Evolutionary conservation across 30 jellyfish, hydroid and myxozoan species (phyloP).

Genomic region (Cassiopea xamachana): DNA sequence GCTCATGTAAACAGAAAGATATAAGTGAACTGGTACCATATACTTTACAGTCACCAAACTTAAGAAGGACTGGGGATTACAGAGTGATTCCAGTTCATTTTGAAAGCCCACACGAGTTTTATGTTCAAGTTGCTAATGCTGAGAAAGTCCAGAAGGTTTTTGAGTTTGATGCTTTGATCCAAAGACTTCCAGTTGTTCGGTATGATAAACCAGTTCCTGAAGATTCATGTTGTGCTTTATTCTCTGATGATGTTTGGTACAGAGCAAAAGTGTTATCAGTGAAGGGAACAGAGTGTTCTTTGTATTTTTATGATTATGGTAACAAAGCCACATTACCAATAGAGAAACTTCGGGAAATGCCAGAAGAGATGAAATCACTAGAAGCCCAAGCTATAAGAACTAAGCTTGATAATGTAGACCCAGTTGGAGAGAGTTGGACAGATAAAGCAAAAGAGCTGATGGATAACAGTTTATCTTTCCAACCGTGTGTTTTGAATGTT

Average conservation of each 20-base stretch:
- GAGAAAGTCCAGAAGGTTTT: conserved; percentile 31
- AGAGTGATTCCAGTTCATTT: conserved; percentile 58
- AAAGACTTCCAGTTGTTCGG: background rate
- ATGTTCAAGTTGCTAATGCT: conserved; percentile 52
- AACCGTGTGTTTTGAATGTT: conserved; percentile 19
- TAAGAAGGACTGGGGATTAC: background rate
- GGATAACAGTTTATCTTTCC: conserved; percentile 34
- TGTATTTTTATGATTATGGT: conserved; percentile 52
- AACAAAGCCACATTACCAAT: conserved; percentile 9
- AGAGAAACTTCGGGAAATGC: conserved; percentile 52
- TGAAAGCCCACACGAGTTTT: conserved; percentile 48
- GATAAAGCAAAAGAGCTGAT: conserved; percentile 15
- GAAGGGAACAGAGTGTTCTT: conserved; percentile 9
- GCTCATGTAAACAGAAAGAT: background rate
- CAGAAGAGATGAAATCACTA: conserved; percentile 60
- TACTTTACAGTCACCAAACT: background rate
- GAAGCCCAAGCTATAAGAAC: conserved; percentile 76
- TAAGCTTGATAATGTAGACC: conserved; percentile 44
- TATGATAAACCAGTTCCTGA: conserved; percentile 13
- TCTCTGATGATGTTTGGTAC: conserved; percentile 64
- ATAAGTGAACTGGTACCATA: background rate
- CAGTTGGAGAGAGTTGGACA: conserved; percentile 27
- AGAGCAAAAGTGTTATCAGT: conserved; percentile 70
- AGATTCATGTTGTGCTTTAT: conserved; percentile 60
- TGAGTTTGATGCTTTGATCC: conserved; percentile 17